These are phyloP conservation scores for Pachyuromys duprasi DNA, from an alignment of 2,797 vertebrate genomes.

Conservation along the genomic window DNA sequence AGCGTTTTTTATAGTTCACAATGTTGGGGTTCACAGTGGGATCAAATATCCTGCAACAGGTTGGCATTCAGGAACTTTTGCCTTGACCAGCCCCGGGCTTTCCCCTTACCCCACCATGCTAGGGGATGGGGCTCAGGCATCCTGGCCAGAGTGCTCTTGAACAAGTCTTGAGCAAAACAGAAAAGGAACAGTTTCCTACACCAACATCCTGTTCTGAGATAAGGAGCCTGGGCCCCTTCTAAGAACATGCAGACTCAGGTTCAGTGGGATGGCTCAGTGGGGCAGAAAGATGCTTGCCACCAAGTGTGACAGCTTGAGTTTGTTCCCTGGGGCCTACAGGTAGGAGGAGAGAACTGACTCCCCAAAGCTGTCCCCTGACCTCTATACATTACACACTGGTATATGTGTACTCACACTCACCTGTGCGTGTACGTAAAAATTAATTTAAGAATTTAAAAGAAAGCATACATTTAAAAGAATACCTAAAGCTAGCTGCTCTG, in stretches of 20 bases:
- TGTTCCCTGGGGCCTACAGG: background rate
- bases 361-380: background rate
- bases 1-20: no score
- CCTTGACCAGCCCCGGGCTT: background rate
- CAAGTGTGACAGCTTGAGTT: background rate
- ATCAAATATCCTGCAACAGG: no score
- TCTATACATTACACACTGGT: background rate
- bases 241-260: background rate
- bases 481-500: background rate
- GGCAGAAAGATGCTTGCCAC: background rate
- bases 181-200: background rate
- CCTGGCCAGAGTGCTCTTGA: background rate
- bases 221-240: background rate
- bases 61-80: background rate
- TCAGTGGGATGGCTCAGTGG: background rate
- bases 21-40: no score
- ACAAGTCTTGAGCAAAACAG: background rate
- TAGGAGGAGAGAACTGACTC: background rate
- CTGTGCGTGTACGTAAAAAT: background rate
- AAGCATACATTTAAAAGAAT: background rate
- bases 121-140: background rate
- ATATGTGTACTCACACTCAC: background rate
- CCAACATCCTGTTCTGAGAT: background rate
- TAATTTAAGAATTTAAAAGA: background rate
- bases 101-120: no score